Percentiles rank a stretch among this genome's conserved stretches.
Conservation (phyloP, 2,797 vertebrate genomes). For the Lacerta agilis region DNA sequence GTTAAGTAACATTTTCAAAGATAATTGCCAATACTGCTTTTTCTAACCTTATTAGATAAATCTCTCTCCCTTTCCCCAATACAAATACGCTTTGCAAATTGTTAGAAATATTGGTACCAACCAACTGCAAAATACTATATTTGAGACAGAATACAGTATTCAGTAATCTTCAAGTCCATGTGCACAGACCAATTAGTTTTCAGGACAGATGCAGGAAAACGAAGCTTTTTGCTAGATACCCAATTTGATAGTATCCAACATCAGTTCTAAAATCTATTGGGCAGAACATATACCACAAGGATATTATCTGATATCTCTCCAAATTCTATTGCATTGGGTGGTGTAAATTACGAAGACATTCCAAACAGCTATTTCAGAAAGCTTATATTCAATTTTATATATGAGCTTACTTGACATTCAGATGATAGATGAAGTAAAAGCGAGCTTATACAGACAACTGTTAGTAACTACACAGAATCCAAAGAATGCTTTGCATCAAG, state of each 20-base stretch:
- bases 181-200: conserved; percentile 15
- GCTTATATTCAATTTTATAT: conserved; percentile 49
- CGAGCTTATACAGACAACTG: conserved; percentile 40
- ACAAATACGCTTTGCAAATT: conserved; percentile 4
- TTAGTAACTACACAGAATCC: conserved; percentile 37
- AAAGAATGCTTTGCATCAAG: conserved; percentile 20
- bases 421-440: conserved; percentile 26
- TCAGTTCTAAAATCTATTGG: conserved; percentile 42
- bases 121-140: conserved; percentile 17
- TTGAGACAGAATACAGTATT: conserved; percentile 39
- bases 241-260: conserved; percentile 10
- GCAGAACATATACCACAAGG: conserved; percentile 6
- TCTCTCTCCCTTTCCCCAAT: not conserved
- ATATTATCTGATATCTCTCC: conserved; percentile 32
- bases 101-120: conserved; percentile 43
- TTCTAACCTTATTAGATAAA: conserved; percentile 29
- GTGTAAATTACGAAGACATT: not conserved
- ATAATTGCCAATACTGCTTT: not conserved
- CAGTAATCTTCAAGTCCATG: conserved; percentile 46
- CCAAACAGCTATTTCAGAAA: conserved; percentile 24
- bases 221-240: conserved; percentile 21
- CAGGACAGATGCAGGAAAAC: conserved; percentile 29
- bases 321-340: not conserved
- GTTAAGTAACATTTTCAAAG: conserved; percentile 11
- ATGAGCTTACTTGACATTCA: conserved; percentile 48